Evolutionary conservation across 2,113 vertebrate genomes (phyloP), one percentile per base, ranked within the genome.

Genomic region (Eclectus roratus): DNA sequence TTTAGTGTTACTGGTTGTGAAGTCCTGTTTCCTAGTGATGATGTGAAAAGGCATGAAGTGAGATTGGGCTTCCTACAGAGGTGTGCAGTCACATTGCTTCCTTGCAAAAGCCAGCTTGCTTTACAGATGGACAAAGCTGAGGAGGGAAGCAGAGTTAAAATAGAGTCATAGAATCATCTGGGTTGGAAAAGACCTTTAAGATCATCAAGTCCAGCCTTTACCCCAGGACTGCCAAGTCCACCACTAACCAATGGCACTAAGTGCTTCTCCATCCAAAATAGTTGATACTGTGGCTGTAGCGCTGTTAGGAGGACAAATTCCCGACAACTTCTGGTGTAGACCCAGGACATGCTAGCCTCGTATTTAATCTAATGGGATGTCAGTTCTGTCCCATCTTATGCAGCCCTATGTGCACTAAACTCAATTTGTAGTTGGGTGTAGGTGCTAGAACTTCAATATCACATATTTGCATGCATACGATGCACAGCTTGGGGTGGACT

Each of bases 401-500:
- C 29, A 56, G 4, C 29, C 68, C 58, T 47, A 5, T 60, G 29
- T 55, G 35, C 17, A 3, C 11, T 49, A 46, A 72, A 53, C 17
- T 69, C 0, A 2, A 4, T 41, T 76, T 82, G 35, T 9, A 31
- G 52, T 31, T 64, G 13, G 9, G 44, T 3, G 0, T 20, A 31
- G 13, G 6, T 70, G 50, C n/a, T 78, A 41, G 8, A 76, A 41
- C 13, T 74, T 37, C 65, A 79, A 28, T 71, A 28, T 3, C 1
- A 2, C 3, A 0, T 3, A 16, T 35, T 25, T 73, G 39, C 10
- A 3, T 10, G 2, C 13, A 8, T 65, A 49, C 33, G 21, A 11
- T 2, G 13, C 33, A 31, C 11, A 46, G 9, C 21, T 39, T 13
- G 35, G 27, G 3, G 19, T 52, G 25, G 29, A n/a, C 13, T 73